Evolutionary conservation across 2,113 vertebrate species (phyloP).

Genomic region (Cathartes aura): DNA sequence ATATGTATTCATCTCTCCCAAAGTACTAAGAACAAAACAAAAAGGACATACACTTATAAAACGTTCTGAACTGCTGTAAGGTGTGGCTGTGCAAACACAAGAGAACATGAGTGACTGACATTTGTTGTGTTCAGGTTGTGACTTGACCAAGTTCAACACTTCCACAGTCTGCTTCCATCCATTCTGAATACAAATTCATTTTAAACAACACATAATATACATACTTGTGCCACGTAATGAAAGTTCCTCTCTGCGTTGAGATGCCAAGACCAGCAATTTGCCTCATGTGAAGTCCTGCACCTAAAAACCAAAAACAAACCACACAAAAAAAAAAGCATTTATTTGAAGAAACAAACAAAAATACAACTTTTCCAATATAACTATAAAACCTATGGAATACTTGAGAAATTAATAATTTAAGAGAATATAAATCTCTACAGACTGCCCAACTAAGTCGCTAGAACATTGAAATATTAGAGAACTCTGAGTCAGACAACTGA

Average conservation of each 20-base stretch:
- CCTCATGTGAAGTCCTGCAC: constrained; percentile 85
- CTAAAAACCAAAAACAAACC: constrained; percentile 64
- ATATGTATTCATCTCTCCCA: background rate
- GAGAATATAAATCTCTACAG: background rate
- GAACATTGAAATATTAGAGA: background rate
- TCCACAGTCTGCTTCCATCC: background rate
- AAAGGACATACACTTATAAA: background rate
- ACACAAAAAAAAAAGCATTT: background rate
- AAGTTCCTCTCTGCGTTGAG: constrained; percentile 91
- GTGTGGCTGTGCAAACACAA: background rate
- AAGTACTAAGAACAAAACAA: background rate
- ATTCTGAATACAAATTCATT: background rate
- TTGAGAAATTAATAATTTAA: background rate
- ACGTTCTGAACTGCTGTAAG: background rate
- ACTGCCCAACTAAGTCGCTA: background rate
- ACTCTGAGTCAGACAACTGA: background rate
- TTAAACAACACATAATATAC: background rate
- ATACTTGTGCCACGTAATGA: constrained; percentile 94
- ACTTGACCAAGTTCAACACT: background rate
- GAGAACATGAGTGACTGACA: background rate
- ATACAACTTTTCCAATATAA: background rate
- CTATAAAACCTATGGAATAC: background rate
- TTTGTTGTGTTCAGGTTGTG: background rate
- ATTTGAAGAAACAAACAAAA: background rate
- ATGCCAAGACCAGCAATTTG: constrained; percentile 92